Evolutionary conservation across 2,113 vertebrate species (phyloP).

Genomic region (Chaetura pelagica): DNA sequence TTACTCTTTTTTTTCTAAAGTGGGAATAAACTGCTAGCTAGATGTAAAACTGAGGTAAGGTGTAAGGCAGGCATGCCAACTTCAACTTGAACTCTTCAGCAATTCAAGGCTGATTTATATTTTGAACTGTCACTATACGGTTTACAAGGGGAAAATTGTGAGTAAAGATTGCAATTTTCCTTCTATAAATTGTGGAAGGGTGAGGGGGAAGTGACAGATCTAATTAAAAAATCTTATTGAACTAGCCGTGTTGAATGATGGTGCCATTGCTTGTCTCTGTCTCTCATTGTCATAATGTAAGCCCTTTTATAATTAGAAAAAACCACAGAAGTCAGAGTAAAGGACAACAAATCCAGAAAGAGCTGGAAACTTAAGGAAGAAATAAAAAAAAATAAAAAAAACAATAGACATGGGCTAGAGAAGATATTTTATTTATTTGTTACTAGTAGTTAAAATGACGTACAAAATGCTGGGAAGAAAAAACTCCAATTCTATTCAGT

Average conservation of each 20-base stretch:
- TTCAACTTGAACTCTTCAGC: not conserved
- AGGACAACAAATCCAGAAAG: conserved; percentile 55
- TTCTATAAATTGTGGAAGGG: conserved; percentile 52
- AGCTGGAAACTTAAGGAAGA: conserved; percentile 56
- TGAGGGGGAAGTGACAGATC: conserved; percentile 54
- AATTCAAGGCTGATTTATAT: not conserved
- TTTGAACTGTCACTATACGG: conserved; percentile 21
- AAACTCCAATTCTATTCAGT: conserved; percentile 75
- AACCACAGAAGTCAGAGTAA: conserved; percentile 48
- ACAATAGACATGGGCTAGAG: conserved; percentile 56
- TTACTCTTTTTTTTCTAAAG: not conserved
- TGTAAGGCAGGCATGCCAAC: not conserved
- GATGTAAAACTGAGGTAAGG: not conserved
- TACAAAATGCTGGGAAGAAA: conserved; percentile 77
- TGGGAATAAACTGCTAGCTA: not conserved
- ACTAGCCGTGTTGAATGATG: conserved; percentile 48
- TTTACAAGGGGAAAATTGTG: conserved; percentile 31
- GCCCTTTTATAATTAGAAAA: conserved; percentile 54
- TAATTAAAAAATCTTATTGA: conserved; percentile 51
- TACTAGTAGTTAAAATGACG: conserved; percentile 76
- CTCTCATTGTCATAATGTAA: conserved; percentile 55
- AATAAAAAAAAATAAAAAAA: not conserved
- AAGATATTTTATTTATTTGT: conserved; percentile 79
- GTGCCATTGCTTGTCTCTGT: conserved; percentile 40
- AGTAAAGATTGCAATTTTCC: conserved; percentile 40